phyloP scores from a whole-genome alignment of 2,888 invertebrate genomes.

The Conchocele bisecta region DNA sequence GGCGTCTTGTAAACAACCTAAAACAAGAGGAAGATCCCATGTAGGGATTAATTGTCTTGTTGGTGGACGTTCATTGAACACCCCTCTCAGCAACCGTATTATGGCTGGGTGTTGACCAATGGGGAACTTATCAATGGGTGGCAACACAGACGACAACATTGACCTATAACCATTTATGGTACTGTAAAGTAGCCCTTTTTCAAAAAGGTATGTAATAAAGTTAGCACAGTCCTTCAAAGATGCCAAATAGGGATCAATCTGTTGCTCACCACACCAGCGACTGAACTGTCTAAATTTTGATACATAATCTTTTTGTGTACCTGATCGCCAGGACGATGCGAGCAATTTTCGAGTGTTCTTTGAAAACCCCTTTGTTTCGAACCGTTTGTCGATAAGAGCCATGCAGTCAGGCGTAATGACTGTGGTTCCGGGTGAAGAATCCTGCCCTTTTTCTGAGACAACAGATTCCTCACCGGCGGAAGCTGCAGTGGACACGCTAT shows the following conservation, averaged over 20 bases:
- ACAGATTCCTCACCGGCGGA: no score
- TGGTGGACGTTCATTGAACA: conserved; percentile 24
- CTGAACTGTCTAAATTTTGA: conserved; percentile 17
- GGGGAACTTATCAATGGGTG: not conserved
- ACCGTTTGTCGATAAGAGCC: not conserved
- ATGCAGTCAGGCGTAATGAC: no score
- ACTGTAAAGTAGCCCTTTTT: conserved; percentile 1
- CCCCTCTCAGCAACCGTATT: conserved; percentile 18
- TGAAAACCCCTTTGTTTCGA: conserved; percentile 28
- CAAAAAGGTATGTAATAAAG: conserved; percentile 24
- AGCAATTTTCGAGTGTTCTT: conserved; percentile 27
- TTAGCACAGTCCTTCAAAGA: conserved; percentile 32
- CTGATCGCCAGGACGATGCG: conserved; percentile 23
- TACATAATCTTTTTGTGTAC: conserved; percentile 31
- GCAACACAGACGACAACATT: conserved; percentile 21
- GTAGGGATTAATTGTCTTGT: conserved; percentile 13
- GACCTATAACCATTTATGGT: conserved; percentile 22
- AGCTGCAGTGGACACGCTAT: no score
- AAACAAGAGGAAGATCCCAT: conserved; percentile 26
- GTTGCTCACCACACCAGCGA: conserved; percentile 37
- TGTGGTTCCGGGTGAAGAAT: no score
- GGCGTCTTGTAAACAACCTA: conserved; percentile 1
- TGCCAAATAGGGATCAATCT: conserved; percentile 35
- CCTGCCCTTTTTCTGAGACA: no score
- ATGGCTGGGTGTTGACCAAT: conserved; percentile 22